Conservation (phyloP, 2,797 vertebrate species). For the Dendrocincla tyrannina region DNA sequence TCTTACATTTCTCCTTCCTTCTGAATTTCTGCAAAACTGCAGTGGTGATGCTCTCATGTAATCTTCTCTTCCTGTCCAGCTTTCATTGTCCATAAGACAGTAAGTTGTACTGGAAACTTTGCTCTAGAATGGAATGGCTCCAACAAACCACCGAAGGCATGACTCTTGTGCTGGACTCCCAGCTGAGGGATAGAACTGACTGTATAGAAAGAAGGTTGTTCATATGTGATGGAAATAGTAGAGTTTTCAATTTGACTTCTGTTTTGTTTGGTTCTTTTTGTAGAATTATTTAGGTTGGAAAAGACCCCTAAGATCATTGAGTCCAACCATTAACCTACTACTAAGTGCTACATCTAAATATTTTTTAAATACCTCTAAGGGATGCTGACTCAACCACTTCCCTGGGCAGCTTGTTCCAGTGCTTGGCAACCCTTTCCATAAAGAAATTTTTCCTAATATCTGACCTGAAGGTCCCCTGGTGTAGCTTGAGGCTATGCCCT, state of each 20-base stretch:
- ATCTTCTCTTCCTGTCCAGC: background rate
- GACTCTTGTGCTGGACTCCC: background rate
- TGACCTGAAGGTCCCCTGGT: background rate
- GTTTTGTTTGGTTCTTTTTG: background rate
- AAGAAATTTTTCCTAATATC: background rate
- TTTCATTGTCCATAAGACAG: background rate
- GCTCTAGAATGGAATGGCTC: background rate
- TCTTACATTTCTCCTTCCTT: background rate
- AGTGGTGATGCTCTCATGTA: background rate
- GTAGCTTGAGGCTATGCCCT: background rate
- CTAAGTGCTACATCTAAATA: background rate
- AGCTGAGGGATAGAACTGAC: background rate
- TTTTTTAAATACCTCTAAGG: background rate
- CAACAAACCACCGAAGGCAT: background rate
- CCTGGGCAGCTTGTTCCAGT: background rate
- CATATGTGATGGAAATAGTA: background rate
- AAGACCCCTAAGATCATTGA: background rate
- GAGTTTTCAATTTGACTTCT: background rate
- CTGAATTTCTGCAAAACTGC: background rate
- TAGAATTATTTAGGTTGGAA: background rate
- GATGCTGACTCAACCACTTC: background rate
- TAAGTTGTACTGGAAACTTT: background rate
- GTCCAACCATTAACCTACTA: background rate
- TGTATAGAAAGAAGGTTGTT: background rate
- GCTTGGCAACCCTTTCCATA: background rate